A percentile compares a stretch with the other conserved stretches of the same genome.
Conservation (phyloP, 2,888 invertebrate species). For the Hartigia nigra region DNA sequence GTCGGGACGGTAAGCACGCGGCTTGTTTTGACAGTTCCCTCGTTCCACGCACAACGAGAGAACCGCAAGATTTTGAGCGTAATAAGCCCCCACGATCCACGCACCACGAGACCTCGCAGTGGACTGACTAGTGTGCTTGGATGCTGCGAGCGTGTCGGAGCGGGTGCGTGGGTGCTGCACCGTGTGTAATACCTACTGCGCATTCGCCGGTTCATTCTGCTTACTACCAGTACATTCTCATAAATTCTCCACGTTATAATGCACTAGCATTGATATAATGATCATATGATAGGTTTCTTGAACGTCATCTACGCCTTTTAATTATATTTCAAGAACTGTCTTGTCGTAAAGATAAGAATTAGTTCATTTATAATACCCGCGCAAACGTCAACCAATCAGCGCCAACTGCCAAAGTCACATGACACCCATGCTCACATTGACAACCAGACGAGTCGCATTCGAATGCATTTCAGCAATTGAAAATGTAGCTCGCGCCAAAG, state of each 20-base stretch:
- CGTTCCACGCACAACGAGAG: neutral
- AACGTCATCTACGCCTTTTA: neutral
- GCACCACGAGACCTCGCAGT: constrained; percentile 37
- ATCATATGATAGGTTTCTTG: neutral
- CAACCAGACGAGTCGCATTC: neutral
- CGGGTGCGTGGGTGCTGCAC: constrained; percentile 4
- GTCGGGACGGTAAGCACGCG: neutral
- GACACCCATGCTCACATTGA: neutral
- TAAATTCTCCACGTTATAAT: neutral
- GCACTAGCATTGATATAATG: neutral
- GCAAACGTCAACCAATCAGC: neutral
- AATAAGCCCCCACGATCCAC: neutral
- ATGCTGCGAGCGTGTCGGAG: constrained; percentile 35
- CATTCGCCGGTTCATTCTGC: neutral
- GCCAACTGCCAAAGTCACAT: neutral
- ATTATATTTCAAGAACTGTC: neutral
- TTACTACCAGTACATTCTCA: neutral
- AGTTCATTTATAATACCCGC: neutral
- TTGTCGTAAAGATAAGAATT: neutral
- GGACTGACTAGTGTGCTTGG: constrained; percentile 35
- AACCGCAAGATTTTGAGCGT: neutral
- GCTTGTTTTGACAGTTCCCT: constrained; percentile 5
- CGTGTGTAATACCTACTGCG: neutral
- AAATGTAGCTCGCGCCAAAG: neutral
- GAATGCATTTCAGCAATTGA: neutral